phyloP scores from a whole-genome alignment of 2,797 vertebrate species.

The Myoxocephalus aenaeus region DNA sequence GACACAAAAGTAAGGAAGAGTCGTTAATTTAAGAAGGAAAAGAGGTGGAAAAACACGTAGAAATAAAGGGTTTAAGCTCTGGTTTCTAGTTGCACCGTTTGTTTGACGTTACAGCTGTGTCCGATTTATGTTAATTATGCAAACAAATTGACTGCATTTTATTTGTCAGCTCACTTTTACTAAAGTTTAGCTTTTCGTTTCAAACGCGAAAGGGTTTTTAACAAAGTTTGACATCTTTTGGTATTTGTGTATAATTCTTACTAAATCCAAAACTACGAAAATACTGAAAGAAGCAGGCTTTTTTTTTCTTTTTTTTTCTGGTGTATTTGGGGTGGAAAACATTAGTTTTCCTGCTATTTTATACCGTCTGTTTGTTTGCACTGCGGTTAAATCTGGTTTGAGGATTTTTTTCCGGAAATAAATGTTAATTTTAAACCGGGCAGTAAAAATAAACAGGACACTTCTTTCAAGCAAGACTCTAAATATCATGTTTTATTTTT shows the following conservation, averaged over 20 bases:
- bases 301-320: neutral
- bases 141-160: too few species aligned
- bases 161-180: too few species aligned
- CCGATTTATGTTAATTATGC: too few species aligned
- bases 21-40: neutral
- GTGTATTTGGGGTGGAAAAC: accelerated
- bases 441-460: neutral
- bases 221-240: too few species aligned
- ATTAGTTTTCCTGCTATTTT: neutral
- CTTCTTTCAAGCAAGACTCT: neutral
- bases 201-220: too few species aligned
- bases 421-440: slow-evolving; percentile 13
- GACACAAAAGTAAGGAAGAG: slow-evolving; percentile 89
- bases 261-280: too few species aligned
- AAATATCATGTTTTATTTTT: neutral
- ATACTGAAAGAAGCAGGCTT: neutral
- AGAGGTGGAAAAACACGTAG: too few species aligned
- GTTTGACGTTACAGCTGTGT: too few species aligned
- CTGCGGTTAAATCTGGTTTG: neutral
- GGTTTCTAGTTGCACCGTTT: too few species aligned
- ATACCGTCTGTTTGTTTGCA: neutral
- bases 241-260: too few species aligned
- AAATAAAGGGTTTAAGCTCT: too few species aligned
- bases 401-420: slow-evolving; percentile 31
- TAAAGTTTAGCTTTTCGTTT: too few species aligned